These are phyloP conservation scores for Acanthurus lineatus DNA, from an alignment of 2,797 vertebrate species.

Conservation along the genomic window DNA sequence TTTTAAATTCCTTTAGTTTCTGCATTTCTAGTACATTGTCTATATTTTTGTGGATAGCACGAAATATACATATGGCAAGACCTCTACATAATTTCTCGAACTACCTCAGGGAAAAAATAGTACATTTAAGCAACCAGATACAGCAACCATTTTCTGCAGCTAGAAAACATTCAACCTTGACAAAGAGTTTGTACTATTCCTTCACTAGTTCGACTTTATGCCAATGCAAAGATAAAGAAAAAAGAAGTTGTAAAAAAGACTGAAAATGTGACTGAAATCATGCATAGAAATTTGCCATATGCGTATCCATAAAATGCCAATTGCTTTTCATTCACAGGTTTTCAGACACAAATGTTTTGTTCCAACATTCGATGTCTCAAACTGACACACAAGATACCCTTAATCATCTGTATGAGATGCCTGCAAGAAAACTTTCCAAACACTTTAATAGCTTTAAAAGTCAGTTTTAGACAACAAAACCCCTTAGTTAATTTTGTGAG, in stretches of 20 bases:
- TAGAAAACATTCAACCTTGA: slow-evolving; percentile 15
- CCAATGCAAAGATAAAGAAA: neutral
- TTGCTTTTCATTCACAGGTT: too few species aligned
- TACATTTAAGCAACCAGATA: slow-evolving; percentile 25
- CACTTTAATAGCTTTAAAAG: too few species aligned
- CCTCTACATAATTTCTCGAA: slow-evolving; percentile 40
- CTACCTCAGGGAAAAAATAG: slow-evolving; percentile 38
- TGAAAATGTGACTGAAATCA: slow-evolving; percentile 19
- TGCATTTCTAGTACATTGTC: slow-evolving; percentile 41
- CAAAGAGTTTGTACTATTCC: slow-evolving; percentile 15
- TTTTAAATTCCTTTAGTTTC: slow-evolving; percentile 28
- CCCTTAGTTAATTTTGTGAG: too few species aligned
- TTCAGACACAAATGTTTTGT: too few species aligned
- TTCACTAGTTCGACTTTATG: slow-evolving; percentile 14
- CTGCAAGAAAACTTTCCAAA: too few species aligned
- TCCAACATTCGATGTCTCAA: too few species aligned
- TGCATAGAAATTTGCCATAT: slow-evolving; percentile 3
- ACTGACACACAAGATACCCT: too few species aligned
- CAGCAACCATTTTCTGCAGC: slow-evolving; percentile 11
- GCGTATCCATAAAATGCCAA: slow-evolving; percentile 2
- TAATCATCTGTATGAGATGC: too few species aligned
- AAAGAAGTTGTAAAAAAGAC: slow-evolving; percentile 12
- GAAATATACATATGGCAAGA: slow-evolving; percentile 59
- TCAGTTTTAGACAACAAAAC: too few species aligned
- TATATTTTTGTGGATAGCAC: slow-evolving; percentile 44